Percentiles rank a stretch among this genome's conserved stretches.
phyloP scores from a whole-genome alignment of 2,113 vertebrate species.

The Boulengeromyrus knoepffleri region DNA sequence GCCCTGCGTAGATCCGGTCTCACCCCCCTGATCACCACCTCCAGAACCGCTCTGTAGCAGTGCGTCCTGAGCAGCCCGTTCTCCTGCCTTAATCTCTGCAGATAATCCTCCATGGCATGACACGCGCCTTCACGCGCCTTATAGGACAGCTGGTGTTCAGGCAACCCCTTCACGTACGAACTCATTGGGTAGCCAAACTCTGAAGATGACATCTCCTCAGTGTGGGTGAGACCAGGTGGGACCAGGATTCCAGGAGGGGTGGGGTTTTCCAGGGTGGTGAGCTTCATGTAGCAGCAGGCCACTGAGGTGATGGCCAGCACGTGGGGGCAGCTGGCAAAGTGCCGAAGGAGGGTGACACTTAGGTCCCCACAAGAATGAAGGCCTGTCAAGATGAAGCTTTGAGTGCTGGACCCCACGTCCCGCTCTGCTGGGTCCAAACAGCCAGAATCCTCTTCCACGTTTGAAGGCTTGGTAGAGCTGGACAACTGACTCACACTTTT shows the following conservation, averaged over 20 bases:
- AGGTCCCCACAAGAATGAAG: constrained; percentile 89
- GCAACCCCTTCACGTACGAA: constrained; percentile 59
- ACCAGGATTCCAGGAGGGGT: constrained; percentile 35
- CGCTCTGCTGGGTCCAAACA: not conserved
- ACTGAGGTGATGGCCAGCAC: constrained; percentile 73
- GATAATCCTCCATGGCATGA: constrained; percentile 78
- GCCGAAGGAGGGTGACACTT: constrained; percentile 74
- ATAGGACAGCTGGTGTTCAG: constrained; percentile 71
- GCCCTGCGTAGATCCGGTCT: constrained; percentile 60
- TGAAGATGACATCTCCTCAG: not conserved
- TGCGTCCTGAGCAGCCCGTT: constrained; percentile 60
- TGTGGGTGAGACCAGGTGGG: not conserved
- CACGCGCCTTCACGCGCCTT: constrained; percentile 80
- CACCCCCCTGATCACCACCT: constrained; percentile 63
- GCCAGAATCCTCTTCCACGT: not conserved
- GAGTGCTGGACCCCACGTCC: not conserved
- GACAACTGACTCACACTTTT: not conserved
- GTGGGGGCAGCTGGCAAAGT: constrained; percentile 67
- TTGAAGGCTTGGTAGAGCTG: not conserved
- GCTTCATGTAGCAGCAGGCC: constrained; percentile 92
- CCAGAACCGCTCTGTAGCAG: constrained; percentile 77
- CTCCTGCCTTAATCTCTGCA: constrained; percentile 47
- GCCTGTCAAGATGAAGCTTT: constrained; percentile 69
- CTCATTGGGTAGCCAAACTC: constrained; percentile 77
- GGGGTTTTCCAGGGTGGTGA: constrained; percentile 58